Conservation (phyloP, 2,888 invertebrate genomes). For the Drosophila lutescens region DNA sequence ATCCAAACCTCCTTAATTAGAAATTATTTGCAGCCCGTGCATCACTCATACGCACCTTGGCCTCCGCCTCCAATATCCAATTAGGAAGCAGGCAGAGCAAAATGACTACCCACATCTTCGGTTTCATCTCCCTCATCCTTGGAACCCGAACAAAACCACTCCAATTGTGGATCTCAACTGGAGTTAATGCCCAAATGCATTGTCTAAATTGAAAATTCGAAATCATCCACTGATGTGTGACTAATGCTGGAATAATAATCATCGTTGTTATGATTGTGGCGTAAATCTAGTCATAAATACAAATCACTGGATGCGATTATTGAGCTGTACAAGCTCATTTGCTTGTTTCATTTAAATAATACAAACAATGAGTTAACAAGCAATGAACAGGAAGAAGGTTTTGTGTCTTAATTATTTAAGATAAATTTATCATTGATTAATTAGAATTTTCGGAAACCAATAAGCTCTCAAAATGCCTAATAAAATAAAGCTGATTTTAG, state of each 20-base stretch:
- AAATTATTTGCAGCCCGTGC: neutral
- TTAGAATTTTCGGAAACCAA: neutral
- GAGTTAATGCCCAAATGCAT: conserved; percentile 8
- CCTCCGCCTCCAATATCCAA: conserved; percentile 8
- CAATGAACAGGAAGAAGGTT: neutral
- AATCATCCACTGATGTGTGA: conserved; percentile 35
- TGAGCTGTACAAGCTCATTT: conserved; percentile 10
- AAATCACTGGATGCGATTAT: conserved; percentile 5
- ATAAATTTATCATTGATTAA: neutral
- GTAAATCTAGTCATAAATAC: neutral
- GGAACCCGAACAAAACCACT: neutral
- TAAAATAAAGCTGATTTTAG: neutral
- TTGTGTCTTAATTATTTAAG: neutral
- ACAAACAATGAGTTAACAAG: neutral
- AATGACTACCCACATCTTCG: conserved; percentile 1
- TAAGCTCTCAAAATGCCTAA: neutral
- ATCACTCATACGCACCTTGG: conserved; percentile 59
- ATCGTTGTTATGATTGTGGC: conserved; percentile 5
- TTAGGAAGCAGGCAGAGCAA: conserved; percentile 7
- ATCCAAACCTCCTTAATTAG: neutral
- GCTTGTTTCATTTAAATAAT: conserved; percentile 8
- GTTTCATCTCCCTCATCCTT: conserved; percentile 10
- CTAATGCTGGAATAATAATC: conserved; percentile 51
- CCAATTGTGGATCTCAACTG: conserved; percentile 19
- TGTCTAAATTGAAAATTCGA: neutral